Evolutionary conservation across 2,888 invertebrate species (phyloP).

Genomic region (Drosophila hawaiiensis): DNA sequence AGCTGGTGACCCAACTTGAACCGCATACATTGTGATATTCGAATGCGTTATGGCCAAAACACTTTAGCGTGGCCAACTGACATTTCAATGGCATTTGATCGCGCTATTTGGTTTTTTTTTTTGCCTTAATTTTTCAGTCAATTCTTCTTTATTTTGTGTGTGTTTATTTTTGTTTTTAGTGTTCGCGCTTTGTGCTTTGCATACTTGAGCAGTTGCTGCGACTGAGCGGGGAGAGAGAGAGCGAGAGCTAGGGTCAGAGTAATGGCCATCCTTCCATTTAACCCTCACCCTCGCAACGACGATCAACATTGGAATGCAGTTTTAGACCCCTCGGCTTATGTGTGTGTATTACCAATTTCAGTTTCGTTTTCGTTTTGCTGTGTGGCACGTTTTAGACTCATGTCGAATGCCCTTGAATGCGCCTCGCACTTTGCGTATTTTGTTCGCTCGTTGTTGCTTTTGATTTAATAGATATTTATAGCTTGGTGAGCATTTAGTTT

Average conservation of each 20-base stretch:
- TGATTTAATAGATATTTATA: conserved; percentile 29
- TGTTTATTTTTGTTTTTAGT: conserved; percentile 9
- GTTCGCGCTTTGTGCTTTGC: conserved; percentile 51
- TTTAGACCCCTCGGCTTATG: conserved; percentile 20
- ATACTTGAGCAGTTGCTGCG: conserved; percentile 44
- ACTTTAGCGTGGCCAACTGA: conserved; percentile 38
- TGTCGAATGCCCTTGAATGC: conserved; percentile 53
- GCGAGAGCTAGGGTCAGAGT: conserved; percentile 28
- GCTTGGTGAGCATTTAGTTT: conserved; percentile 41
- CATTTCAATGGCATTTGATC: conserved; percentile 67
- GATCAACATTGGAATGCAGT: conserved; percentile 66
- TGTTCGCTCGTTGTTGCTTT: conserved; percentile 20
- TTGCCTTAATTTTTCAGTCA: conserved; percentile 29
- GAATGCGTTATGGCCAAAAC: conserved; percentile 27
- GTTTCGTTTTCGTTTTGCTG: conserved; percentile 30
- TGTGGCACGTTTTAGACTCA: conserved; percentile 53
- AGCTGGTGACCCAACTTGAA: conserved; percentile 47
- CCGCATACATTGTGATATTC: conserved; percentile 15
- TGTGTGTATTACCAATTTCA: conserved; percentile 22
- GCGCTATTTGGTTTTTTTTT: conserved; percentile 33
- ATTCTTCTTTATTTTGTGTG: not conserved
- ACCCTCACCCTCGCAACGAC: conserved; percentile 48
- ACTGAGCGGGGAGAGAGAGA: too few relatives aligned
- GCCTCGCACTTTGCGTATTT: conserved; percentile 30
- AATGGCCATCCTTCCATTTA: conserved; percentile 35